Evolutionary conservation across 2,888 invertebrate species (phyloP), one percentile per base, ranked within the genome.

Genomic region (Acleris emargana): DNA sequence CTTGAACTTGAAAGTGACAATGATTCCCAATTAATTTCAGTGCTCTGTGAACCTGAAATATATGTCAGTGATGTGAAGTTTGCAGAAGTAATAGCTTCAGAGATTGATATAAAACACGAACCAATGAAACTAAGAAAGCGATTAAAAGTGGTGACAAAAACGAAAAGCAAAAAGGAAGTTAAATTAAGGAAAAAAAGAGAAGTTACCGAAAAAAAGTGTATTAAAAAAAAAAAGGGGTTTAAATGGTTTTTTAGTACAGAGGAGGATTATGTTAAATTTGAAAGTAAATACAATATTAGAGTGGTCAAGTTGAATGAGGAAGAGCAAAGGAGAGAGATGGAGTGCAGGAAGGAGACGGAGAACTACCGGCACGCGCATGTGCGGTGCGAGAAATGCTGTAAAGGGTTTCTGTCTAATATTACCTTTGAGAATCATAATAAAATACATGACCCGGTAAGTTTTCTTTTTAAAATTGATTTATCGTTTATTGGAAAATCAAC

Each of bases 281-380:
- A 69, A 2, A 71, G 58, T 20, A 50, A 63, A 9, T 67, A 71
- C 3, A 69, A 64, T 20, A 69, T 71, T 2, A 69, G 66, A 18
- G 69, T 71, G 3, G 55, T 67, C 1, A 68, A 68, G 17, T 49
- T 71, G 16, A 62, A 58, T 17, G 67, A 59, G 13, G 71, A 71
- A 18, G 68, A 69, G 43, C 71, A 71, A 45, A 71, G 64, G 42
- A 62, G 67, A 2, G 71, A 71, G 38, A 69, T 71, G 61, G 45
- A 59, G 32, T 53, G 42, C 6, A 20, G 58, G 45, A 62, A 58
- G 32, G 45, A 68, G 69, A 17, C 61, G 5, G 66, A 66, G 16
- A 66, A 66, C 13, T 66, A 66, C 16, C 28, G 66, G 1, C 60
- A 66, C 38, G 66, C 66, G 18, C 66, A 57, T 38, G 66, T 66